These are phyloP conservation scores for Dinoponera quadriceps DNA, from an alignment of 1,140 invertebrate species.

Conservation along the genomic window DNA sequence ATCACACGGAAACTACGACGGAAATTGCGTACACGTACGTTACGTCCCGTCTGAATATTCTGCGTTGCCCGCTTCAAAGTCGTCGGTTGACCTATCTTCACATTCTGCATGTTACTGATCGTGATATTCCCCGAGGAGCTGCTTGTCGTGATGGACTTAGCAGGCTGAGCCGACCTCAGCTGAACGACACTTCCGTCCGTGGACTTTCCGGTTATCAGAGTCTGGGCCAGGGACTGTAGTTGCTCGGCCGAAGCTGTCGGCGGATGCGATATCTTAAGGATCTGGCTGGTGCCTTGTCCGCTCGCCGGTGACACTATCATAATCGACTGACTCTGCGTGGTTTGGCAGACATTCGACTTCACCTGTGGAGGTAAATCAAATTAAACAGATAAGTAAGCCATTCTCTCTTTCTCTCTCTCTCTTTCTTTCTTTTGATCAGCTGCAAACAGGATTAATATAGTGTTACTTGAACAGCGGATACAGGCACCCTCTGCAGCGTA, in stretches of 20 bases:
- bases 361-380: conserved; percentile 69
- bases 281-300: conserved; percentile 83
- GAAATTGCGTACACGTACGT: conserved; percentile 75
- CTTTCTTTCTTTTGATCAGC: background rate
- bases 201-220: conserved; percentile 83
- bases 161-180: conserved; percentile 78
- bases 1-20: background rate
- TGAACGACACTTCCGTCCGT: conserved; percentile 84
- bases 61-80: conserved; percentile 81
- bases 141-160: conserved; percentile 72
- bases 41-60: conserved; percentile 78
- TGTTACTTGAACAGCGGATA: conserved; percentile 80
- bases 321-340: conserved; percentile 83
- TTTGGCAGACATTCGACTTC: conserved; percentile 75
- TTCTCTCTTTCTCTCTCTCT: no score
- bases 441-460: conserved; percentile 1
- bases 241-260: conserved; percentile 81
- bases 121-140: conserved; percentile 80
- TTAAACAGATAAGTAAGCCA: conserved; percentile 13
- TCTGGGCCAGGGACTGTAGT: conserved; percentile 83
- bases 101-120: conserved; percentile 79
- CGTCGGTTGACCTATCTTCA: conserved; percentile 78
- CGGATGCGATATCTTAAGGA: conserved; percentile 85
- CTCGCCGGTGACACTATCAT: conserved; percentile 84
- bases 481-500: conserved; percentile 80